Evolutionary conservation across 2,888 invertebrate species (phyloP), one percentile per base, ranked within the genome.

Genomic region (Lampropteryx suffumata): DNA sequence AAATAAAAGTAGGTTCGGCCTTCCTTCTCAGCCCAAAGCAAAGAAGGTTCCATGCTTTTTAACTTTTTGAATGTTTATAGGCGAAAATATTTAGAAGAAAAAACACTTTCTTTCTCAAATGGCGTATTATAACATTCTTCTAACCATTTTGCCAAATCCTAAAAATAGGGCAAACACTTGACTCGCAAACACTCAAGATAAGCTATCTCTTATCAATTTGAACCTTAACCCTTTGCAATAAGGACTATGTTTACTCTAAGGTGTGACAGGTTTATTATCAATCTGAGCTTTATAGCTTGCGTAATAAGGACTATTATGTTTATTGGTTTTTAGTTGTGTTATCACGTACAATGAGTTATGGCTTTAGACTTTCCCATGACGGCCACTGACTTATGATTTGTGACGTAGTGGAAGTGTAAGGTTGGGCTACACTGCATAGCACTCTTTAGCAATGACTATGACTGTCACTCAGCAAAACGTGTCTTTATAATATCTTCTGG

Each of bases 341-440:
- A 57, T 61, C 63, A 59, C 55, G 55, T 54, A 13, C 35, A 14
- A 9, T 41, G 36, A 35, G 27, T 50, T 40, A 53, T 61, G 48
- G 33, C 24, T 33, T 40, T 10, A 41, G 17, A 35, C 17, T 65
- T 71, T 72, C 73, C 70, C 73, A 75, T 72, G 68, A 49, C 59
- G 80, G 73, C 75, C 76, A 65, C 49, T 69, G 78, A 79, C 73
- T 68, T 54, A 32, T n/a, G n/a, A n/a, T n/a, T n/a, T n/a, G 12
- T 8, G 4, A 10, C 1, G 29, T 28, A 17, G 3, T 17, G 17
- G 17, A 17, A 17, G 17, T 17, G 2, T 17, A 17, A 17, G 17
- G 17, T 17, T 17, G 17, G 17, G 17, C 17, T 17, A 3, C 4
- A 17, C 4, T 17, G 17, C 17, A n/a, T n/a, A n/a, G n/a, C n/a